These are phyloP conservation scores for Protaetia brevitarsis DNA, from an alignment of 1,140 invertebrate genomes.

Conservation along the genomic window DNA sequence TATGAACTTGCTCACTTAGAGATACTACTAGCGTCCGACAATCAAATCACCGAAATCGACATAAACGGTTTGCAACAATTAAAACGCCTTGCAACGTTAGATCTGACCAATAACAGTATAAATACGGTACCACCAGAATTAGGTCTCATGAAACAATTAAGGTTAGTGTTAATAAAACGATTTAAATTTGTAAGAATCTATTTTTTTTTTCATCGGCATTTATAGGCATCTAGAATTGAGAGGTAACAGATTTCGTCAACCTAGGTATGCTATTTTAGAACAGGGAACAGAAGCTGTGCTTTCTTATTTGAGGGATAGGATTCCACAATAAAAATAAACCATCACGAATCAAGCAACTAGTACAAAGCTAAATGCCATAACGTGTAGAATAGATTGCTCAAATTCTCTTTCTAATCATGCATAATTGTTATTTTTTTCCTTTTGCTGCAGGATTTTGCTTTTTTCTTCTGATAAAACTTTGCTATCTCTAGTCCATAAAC, in stretches of 20 bases:
- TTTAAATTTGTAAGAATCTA: neutral
- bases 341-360: neutral
- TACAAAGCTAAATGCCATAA: neutral
- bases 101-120: slow-evolving; percentile 84
- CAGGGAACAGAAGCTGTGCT: slow-evolving; percentile 82
- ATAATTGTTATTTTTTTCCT: no score
- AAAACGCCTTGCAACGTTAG: slow-evolving; percentile 66
- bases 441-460: no score
- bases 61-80: slow-evolving; percentile 62
- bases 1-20: slow-evolving; percentile 74
- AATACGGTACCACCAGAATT: slow-evolving; percentile 73
- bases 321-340: slow-evolving; percentile 53
- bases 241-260: slow-evolving; percentile 84
- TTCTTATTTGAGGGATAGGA: slow-evolving; percentile 79
- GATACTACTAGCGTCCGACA: slow-evolving; percentile 76
- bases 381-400: neutral
- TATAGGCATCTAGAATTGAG: slow-evolving; percentile 70
- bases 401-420: neutral
- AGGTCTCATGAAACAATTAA: slow-evolving; percentile 75
- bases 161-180: slow-evolving; percentile 54
- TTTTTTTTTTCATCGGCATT: slow-evolving; percentile 36
- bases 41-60: slow-evolving; percentile 71
- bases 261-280: slow-evolving; percentile 77
- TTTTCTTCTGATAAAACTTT: no score
- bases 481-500: no score